These are phyloP conservation scores for Epinephelus malabaricus DNA, from an alignment of 2,797 vertebrate species.

Conservation along the genomic window DNA sequence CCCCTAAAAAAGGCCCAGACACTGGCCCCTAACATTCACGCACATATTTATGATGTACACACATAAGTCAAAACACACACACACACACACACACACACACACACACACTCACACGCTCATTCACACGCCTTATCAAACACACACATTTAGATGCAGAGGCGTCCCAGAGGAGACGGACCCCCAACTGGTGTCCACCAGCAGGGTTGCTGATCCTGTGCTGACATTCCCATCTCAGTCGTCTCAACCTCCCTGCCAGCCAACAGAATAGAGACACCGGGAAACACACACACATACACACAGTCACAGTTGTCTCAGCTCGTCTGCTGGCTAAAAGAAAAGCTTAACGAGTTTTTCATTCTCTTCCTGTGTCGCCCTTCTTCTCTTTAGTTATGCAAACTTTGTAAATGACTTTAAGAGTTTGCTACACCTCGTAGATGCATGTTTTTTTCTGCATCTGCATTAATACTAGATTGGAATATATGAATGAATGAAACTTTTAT, in stretches of 20 bases:
- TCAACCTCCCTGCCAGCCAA: slow-evolving; percentile 56
- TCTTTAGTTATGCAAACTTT: slow-evolving; percentile 17
- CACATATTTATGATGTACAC: slow-evolving; percentile 70
- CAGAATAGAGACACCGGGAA: slow-evolving; percentile 50
- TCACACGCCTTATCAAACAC: slow-evolving; percentile 47
- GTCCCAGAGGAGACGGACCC: slow-evolving; percentile 75
- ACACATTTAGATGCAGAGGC: slow-evolving; percentile 58
- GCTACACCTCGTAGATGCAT: not conserved
- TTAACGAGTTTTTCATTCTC: slow-evolving; percentile 52
- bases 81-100: too few species aligned
- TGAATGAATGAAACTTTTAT: too few species aligned
- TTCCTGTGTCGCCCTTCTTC: slow-evolving; percentile 27
- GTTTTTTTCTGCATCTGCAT: not conserved
- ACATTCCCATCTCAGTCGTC: slow-evolving; percentile 71
- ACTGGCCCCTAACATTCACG: slow-evolving; percentile 58
- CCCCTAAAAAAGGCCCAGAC: slow-evolving; percentile 65
- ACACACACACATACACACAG: slow-evolving; percentile 36
- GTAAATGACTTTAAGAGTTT: slow-evolving; percentile 3
- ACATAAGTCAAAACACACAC: slow-evolving; percentile 40
- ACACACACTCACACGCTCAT: slow-evolving; percentile 27
- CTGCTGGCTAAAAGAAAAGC: slow-evolving; percentile 42
- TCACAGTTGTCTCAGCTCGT: slow-evolving; percentile 41
- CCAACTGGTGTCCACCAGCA: slow-evolving; percentile 78
- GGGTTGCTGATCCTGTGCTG: slow-evolving; percentile 76
- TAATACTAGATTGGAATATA: not conserved